Evolutionary conservation across 2,797 vertebrate species (phyloP).

Genomic region (Erithacus rubecula): DNA sequence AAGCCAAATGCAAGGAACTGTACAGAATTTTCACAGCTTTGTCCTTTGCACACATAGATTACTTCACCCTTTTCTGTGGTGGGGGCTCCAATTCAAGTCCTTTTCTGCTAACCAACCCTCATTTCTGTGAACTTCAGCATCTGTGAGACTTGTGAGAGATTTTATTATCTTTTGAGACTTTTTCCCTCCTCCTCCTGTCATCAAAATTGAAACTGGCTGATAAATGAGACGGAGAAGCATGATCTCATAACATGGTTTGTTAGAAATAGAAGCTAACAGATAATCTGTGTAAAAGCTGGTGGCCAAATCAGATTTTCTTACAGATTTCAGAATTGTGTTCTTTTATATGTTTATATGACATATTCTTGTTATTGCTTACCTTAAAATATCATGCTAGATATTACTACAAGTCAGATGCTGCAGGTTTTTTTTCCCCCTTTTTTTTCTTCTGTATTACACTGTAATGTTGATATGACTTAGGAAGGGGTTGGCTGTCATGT

Average conservation of each 20-base stretch:
- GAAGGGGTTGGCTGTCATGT: not conserved
- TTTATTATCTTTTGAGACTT: conserved; percentile 25
- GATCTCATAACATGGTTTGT: conserved; percentile 46
- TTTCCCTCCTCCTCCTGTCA: conserved; percentile 36
- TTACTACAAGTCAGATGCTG: not conserved
- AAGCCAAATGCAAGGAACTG: not conserved
- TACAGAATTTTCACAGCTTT: not conserved
- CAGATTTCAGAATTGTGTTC: not conserved
- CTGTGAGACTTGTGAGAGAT: conserved; percentile 12
- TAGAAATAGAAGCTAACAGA: conserved; percentile 38
- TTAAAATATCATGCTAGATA: not conserved
- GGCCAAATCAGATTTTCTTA: conserved; percentile 31
- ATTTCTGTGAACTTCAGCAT: not conserved
- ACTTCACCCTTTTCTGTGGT: not conserved
- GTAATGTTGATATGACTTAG: not conserved
- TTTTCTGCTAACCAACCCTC: not conserved
- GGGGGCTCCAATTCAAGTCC: not conserved
- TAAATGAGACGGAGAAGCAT: conserved; percentile 20
- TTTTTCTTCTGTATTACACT: not conserved
- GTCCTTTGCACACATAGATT: not conserved
- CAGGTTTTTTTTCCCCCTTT: rapidly evolving
- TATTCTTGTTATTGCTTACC: conserved; percentile 1
- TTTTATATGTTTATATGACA: not conserved
- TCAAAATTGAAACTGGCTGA: conserved; percentile 50
- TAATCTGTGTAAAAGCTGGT: conserved; percentile 52